Conservation (phyloP, 2,113 vertebrate genomes). For the Crotalus helleri region DNA sequence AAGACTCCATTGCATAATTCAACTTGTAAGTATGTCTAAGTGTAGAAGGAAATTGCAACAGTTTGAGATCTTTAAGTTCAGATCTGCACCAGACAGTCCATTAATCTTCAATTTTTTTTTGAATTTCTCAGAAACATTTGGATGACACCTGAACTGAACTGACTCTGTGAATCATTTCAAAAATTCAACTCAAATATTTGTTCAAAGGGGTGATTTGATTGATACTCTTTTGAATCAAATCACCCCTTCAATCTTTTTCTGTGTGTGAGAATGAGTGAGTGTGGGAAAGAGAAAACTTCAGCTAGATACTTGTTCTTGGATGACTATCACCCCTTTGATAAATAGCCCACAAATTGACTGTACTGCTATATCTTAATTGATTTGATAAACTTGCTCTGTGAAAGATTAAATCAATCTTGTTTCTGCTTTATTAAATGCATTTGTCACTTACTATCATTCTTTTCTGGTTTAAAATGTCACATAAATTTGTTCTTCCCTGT, state of each 20-base stretch:
- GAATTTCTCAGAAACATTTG: background rate
- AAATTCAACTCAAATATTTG: background rate
- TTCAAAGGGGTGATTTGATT: background rate
- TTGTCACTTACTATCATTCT: background rate
- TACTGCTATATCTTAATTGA: constrained; percentile 1
- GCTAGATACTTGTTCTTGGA: constrained; percentile 3
- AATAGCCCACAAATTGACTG: background rate
- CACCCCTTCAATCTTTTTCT: background rate
- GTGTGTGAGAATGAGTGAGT: background rate
- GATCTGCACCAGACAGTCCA: background rate
- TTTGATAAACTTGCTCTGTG: constrained; percentile 10
- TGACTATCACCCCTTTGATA: constrained; percentile 1
- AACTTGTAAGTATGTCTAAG: background rate
- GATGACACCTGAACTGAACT: background rate
- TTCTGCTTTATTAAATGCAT: constrained; percentile 9
- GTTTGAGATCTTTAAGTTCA: background rate
- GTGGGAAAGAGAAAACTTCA: background rate
- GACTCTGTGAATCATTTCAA: background rate
- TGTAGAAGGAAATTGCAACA: background rate
- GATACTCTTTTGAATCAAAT: background rate
- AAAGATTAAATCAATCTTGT: background rate
- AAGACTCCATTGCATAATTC: background rate
- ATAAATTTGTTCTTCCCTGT: background rate
- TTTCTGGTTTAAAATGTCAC: background rate
- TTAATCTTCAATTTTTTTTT: background rate